Conservation (phyloP, 2,888 invertebrate genomes). For the Ctenicera cuprea region DNA sequence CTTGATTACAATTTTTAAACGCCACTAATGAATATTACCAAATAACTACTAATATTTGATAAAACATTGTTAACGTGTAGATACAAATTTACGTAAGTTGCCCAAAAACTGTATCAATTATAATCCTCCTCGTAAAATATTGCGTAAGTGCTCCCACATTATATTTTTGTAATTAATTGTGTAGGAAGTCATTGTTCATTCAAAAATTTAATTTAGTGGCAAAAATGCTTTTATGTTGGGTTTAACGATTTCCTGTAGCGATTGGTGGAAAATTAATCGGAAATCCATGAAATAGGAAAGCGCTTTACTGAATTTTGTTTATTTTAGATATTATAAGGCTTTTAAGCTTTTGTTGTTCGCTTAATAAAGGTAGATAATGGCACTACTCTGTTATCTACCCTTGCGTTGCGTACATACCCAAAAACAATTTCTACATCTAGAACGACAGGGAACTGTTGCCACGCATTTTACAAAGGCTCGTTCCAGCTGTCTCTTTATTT, state of each 20-base stretch:
- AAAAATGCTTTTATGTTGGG: background rate
- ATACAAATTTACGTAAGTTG: too few species aligned
- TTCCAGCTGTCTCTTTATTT: background rate
- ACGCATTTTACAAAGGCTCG: conserved; percentile 7
- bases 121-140: background rate
- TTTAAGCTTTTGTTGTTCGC: conserved; percentile 48
- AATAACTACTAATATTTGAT: too few species aligned
- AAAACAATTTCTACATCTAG: conserved; percentile 12
- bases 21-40: too few species aligned
- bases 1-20: too few species aligned
- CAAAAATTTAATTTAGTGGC: conserved; percentile 13
- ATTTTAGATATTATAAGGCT: conserved; percentile 49
- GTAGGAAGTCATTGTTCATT: background rate
- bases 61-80: too few species aligned
- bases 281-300: conserved; percentile 29
- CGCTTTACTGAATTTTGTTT: conserved; percentile 42
- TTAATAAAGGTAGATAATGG: conserved; percentile 48
- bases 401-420: conserved; percentile 6
- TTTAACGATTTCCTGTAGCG: background rate
- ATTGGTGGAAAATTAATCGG: conserved; percentile 27
- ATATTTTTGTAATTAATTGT: background rate
- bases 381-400: conserved; percentile 44
- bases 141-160: background rate
- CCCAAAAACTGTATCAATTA: background rate
- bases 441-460: conserved; percentile 8